Base-by-base conservation (phyloP, 2,113 vertebrate species). In the Megaceryle maxima region DNA sequence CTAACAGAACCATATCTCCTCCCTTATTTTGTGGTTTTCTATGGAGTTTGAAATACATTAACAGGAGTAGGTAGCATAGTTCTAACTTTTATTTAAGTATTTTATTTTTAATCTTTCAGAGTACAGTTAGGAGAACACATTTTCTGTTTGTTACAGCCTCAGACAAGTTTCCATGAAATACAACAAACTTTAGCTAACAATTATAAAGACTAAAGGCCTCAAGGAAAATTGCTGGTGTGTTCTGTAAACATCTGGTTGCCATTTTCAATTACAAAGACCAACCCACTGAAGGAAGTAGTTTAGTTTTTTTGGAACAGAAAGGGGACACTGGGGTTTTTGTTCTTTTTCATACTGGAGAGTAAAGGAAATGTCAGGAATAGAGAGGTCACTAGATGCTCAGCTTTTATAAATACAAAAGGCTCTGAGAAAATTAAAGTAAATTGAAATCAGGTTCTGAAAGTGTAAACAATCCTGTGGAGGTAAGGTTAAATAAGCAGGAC, bases 241-340 rank as follows among this genome's bases (percentile, higher is more conserved):
- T 98, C 94, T 92, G 89, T 98, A 97, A 98, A 98, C 99, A 99
- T 99, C 98, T 99, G 98, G 98, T 98, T 98, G 96, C 95, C 96
- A 98, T 98, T 98, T 98, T 97, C 97, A 95, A 94, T 97, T 96
- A 91, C 85, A 97, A 98, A 92, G 92, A 89, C 92, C 89, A 97
- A 87, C 89, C 95, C 97, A 97, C 97, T 97, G 94, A 95, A 98
- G 98, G 97, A 98, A 98, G 96, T 91, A 95, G 96, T 96, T 97
- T 97, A 96, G 94, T 94, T 98, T 98, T 96, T 96, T 95, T 97
- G 92, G 96, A 97, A 89, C 89, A 95, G 95, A 97, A 97, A 92
- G 70, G 83, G 95, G 97, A 98, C 97, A 98, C 95, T 97, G 90
- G 92, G 81, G 76, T 97, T 97, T 98, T 97, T 98, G 97, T 98